phyloP scores from a whole-genome alignment of 2,113 vertebrate species.

The Plecturocebus donacophilus region DNA sequence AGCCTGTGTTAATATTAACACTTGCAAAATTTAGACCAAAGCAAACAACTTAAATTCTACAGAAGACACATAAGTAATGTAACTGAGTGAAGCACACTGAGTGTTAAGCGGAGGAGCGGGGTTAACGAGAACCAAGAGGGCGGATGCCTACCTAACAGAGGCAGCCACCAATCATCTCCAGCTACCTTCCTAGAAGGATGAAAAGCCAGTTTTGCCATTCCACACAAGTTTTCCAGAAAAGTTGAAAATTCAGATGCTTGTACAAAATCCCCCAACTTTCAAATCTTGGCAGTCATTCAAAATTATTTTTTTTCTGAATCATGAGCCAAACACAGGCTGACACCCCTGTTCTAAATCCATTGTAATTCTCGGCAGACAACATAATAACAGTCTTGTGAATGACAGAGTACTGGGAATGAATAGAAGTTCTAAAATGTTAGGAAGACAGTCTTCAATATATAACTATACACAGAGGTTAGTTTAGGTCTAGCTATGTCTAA shows the following conservation, averaged over 20 bases:
- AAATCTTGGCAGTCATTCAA: slow-evolving; percentile 43
- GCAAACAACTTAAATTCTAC: background rate
- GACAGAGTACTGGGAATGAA: background rate
- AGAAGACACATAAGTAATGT: background rate
- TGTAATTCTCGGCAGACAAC: background rate
- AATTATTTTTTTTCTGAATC: slow-evolving; percentile 28
- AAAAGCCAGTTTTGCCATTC: background rate
- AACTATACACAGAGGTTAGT: background rate
- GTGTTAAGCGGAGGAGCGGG: too few relatives aligned
- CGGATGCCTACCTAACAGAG: background rate
- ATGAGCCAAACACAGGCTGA: slow-evolving; percentile 33
- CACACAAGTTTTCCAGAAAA: slow-evolving; percentile 16
- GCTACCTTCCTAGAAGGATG: background rate
- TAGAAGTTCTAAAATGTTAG: background rate
- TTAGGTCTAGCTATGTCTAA: background rate
- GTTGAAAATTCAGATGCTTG: background rate
- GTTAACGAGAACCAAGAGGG: background rate
- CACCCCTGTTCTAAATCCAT: background rate
- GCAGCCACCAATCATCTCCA: background rate
- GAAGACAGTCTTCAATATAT: background rate
- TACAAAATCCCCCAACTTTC: slow-evolving; percentile 17
- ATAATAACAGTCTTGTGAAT: background rate
- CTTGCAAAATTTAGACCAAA: slow-evolving; percentile 30
- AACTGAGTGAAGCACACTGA: background rate
- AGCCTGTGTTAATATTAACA: background rate